phyloP scores from a whole-genome alignment of 2,888 invertebrate genomes.

The Junonia oenone region DNA sequence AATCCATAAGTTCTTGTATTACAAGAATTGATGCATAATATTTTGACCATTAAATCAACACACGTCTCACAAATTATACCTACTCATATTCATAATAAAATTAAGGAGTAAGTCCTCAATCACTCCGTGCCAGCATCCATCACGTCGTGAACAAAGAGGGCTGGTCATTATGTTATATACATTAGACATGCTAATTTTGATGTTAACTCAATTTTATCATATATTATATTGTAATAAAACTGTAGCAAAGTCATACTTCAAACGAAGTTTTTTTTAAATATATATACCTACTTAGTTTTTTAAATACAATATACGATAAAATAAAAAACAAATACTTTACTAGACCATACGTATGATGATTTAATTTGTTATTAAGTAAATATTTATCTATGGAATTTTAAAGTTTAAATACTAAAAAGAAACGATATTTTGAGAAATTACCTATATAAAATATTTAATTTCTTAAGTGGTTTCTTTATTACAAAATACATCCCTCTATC shows the following conservation, averaged over 20 bases:
- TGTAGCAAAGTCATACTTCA: neutral
- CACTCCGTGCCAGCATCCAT: slow-evolving; percentile 23
- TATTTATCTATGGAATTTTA: no score
- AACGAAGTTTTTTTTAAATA: neutral
- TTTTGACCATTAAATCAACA: slow-evolving; percentile 4
- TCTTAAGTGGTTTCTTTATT: no score
- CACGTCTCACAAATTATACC: neutral
- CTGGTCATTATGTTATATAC: slow-evolving; percentile 13
- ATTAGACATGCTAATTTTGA: neutral
- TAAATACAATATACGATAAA: no score
- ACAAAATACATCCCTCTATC: no score
- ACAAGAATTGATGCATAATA: slow-evolving; percentile 1
- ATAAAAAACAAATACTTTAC: no score
- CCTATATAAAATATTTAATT: no score
- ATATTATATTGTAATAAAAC: neutral
- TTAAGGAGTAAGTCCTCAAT: slow-evolving; percentile 19
- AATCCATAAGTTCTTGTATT: neutral
- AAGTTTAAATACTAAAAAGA: no score
- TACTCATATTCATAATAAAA: slow-evolving; percentile 22
- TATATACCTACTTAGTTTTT: no score
- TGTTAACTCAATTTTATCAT: neutral
- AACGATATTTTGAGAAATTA: no score
- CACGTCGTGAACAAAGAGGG: slow-evolving; percentile 23
- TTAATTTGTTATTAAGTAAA: no score
- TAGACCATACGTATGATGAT: no score